These are phyloP conservation scores for Hedychridium roseum DNA, from an alignment of 2,888 invertebrate genomes.

Conservation along the genomic window DNA sequence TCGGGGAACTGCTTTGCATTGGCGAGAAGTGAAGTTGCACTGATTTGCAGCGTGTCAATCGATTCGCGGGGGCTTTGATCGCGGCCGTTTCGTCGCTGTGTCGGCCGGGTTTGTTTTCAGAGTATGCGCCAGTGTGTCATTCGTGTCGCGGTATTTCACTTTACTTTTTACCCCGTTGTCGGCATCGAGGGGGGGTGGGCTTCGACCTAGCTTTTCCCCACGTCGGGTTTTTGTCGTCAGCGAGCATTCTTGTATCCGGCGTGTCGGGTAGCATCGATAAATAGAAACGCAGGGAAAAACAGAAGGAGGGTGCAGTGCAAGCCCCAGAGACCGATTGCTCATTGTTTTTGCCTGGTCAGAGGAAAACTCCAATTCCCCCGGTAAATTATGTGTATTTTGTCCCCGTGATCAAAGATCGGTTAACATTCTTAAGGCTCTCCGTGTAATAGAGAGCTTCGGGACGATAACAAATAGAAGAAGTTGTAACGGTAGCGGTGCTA, in stretches of 20 bases:
- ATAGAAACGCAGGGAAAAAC: constrained; percentile 35
- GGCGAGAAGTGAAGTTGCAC: constrained; percentile 24
- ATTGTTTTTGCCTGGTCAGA: constrained; percentile 30
- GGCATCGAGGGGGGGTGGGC: too few relatives aligned
- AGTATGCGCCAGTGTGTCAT: too few relatives aligned
- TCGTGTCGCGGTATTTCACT: constrained; percentile 23
- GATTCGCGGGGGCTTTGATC: constrained; percentile 23
- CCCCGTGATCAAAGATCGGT: too few relatives aligned
- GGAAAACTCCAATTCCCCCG: too few relatives aligned
- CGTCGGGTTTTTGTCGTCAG: constrained; percentile 1
- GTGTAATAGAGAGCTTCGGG: too few relatives aligned
- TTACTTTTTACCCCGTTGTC: constrained; percentile 20
- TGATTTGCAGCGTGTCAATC: constrained; percentile 17
- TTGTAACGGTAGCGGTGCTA: too few relatives aligned
- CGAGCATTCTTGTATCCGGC: constrained; percentile 1
- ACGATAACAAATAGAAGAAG: too few relatives aligned
- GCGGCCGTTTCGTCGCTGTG: constrained; percentile 15
- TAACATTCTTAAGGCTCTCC: too few relatives aligned
- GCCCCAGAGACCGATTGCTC: constrained; percentile 32
- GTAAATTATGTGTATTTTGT: too few relatives aligned
- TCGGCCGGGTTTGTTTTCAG: constrained; percentile 24
- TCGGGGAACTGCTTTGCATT: too few relatives aligned
- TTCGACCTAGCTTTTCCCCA: constrained; percentile 1
- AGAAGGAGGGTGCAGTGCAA: constrained; percentile 21
- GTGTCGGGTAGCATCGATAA: constrained; percentile 32